phyloP scores from a whole-genome alignment of 2,113 vertebrate species.

The Ctenodactylus gundi region DNA sequence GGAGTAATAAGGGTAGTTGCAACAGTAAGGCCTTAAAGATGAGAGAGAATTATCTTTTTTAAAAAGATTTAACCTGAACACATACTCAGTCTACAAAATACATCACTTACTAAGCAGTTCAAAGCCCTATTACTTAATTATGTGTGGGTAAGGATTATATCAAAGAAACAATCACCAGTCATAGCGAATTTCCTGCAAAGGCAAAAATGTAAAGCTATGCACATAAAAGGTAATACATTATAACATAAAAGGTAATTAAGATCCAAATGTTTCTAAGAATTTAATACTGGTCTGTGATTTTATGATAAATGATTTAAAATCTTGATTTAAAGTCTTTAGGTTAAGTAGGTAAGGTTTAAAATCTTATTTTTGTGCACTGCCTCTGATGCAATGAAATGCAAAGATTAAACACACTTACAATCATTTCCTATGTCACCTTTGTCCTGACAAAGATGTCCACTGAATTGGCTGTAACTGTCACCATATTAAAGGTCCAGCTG shows the following conservation, averaged over 20 bases:
- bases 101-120: not conserved
- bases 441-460: not conserved
- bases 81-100: not conserved
- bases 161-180: not conserved
- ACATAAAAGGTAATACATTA: not conserved
- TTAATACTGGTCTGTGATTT: conserved; percentile 5
- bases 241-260: not conserved
- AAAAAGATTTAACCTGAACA: not conserved
- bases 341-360: no score
- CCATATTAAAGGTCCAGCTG: not conserved
- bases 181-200: conserved; percentile 5
- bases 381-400: conserved; percentile 33
- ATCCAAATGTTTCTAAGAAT: conserved; percentile 22
- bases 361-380: no score
- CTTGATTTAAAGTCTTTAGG: conserved; percentile 26
- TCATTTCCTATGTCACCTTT: conserved; percentile 5
- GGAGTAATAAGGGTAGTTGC: conserved; percentile 58
- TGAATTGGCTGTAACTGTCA: not conserved
- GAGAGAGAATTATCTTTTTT: conserved; percentile 45
- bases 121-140: conserved; percentile 50
- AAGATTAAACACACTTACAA: conserved; percentile 29
- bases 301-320: conserved; percentile 53
- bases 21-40: conserved; percentile 54
- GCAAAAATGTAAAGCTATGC: conserved; percentile 43
- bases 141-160: not conserved